Conservation (phyloP, 2,888 invertebrate species). For the Dolichomitus sp. region DNA sequence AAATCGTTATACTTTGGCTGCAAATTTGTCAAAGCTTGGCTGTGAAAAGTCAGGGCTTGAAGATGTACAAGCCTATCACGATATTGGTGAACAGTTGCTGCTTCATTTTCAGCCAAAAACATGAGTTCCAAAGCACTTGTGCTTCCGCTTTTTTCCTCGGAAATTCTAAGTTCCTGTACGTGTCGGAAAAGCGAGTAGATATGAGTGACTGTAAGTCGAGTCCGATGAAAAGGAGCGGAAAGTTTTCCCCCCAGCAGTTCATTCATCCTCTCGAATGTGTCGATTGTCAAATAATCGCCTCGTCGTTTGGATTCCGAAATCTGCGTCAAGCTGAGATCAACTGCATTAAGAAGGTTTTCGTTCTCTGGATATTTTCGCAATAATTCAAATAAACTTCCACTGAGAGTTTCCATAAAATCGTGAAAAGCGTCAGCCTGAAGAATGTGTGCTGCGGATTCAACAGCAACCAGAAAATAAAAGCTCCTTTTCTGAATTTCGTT, state of each 20-base stretch:
- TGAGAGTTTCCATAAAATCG: slow-evolving; percentile 81
- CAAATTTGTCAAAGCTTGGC: slow-evolving; percentile 85
- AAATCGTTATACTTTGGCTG: slow-evolving; percentile 89
- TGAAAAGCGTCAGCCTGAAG: slow-evolving; percentile 87
- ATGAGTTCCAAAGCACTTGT: slow-evolving; percentile 74
- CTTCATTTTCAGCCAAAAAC: slow-evolving; percentile 90
- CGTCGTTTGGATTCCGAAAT: slow-evolving; percentile 70
- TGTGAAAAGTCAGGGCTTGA: slow-evolving; percentile 90
- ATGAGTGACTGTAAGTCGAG: slow-evolving; percentile 91
- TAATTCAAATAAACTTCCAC: slow-evolving; percentile 73
- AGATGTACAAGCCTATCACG: slow-evolving; percentile 92
- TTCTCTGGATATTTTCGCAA: slow-evolving; percentile 73
- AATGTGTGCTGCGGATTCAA: slow-evolving; percentile 89
- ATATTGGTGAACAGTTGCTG: slow-evolving; percentile 92
- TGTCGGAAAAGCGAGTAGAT: slow-evolving; percentile 91
- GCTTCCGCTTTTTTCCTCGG: slow-evolving; percentile 77
- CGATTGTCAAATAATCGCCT: slow-evolving; percentile 74
- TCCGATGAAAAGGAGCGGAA: slow-evolving; percentile 82
- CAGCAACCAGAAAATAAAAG: slow-evolving; percentile 87
- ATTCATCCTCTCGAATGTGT: slow-evolving; percentile 74
- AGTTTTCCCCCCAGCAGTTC: slow-evolving; percentile 73
- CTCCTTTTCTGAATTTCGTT: slow-evolving; percentile 68
- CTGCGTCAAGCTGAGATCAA: slow-evolving; percentile 78
- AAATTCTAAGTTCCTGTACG: slow-evolving; percentile 87
- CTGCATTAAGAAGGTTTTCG: slow-evolving; percentile 74